phyloP scores from a whole-genome alignment of 2,113 vertebrate genomes.

The Loxodonta africana region DNA sequence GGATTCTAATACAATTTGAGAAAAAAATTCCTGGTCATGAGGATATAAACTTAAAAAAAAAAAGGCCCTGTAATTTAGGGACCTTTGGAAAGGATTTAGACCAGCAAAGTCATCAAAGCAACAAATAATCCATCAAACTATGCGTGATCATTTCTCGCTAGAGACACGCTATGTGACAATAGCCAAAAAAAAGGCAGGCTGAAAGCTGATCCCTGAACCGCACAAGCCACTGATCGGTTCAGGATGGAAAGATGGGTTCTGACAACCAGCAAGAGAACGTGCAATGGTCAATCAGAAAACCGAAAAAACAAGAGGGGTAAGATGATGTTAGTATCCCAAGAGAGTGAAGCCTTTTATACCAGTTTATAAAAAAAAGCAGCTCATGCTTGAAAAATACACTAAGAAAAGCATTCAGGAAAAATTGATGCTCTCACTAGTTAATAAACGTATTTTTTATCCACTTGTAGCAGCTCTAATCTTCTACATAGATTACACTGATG shows the following conservation, averaged over 20 bases:
- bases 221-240: not conserved
- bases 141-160: not conserved
- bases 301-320: not conserved
- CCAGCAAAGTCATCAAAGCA: not conserved
- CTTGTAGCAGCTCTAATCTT: not conserved
- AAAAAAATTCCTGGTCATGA: not conserved
- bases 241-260: too few species aligned
- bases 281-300: not conserved
- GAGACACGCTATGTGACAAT: not conserved
- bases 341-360: not conserved
- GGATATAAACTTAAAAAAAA: not conserved
- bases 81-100: not conserved
- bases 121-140: not conserved
- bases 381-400: not conserved
- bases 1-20: not conserved
- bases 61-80: not conserved
- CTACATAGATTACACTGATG: not conserved
- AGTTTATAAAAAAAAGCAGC: not conserved
- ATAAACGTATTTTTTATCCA: conserved; percentile 9
- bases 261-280: not conserved
- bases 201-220: not conserved
- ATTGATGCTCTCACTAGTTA: not conserved
- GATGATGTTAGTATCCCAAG: not conserved
- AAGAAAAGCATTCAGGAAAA: conserved; percentile 11
- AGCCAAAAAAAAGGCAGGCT: not conserved